These are phyloP conservation scores for Xiphorhynchus elegans DNA, from an alignment of 2,113 vertebrate species.

Conservation along the genomic window DNA sequence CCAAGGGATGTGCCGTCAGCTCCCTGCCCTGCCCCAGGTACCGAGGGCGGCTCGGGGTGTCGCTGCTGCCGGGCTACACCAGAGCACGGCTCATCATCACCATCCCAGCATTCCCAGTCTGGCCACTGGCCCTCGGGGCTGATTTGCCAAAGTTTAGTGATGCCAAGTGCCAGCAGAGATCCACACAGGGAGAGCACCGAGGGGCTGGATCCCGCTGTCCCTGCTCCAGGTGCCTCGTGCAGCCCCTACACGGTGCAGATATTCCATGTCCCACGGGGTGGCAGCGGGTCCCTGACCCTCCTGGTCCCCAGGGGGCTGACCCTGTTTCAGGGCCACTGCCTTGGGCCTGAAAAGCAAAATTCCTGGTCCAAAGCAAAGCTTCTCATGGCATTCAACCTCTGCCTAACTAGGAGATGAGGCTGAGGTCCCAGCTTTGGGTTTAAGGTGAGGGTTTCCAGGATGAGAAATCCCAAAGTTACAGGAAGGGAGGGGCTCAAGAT, in stretches of 20 bases:
- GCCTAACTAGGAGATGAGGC: not conserved
- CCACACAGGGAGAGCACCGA: not conserved
- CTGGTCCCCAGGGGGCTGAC: not conserved
- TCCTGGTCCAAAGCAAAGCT: not conserved
- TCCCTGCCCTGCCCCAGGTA: not conserved
- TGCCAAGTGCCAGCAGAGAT: not conserved
- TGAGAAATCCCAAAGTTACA: not conserved
- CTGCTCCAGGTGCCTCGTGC: not conserved
- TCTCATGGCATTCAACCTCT: not conserved
- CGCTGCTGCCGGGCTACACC: accelerated
- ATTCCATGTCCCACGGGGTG: not conserved
- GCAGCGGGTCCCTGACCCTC: not conserved
- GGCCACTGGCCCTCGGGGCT: accelerated
- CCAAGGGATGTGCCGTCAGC: not conserved
- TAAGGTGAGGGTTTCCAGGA: not conserved
- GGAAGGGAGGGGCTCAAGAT: not conserved
- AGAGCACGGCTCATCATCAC: not conserved
- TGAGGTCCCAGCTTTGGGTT: not conserved
- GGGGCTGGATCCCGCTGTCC: not conserved
- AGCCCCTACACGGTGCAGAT: not conserved
- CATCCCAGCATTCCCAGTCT: accelerated
- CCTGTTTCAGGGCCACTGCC: not conserved
- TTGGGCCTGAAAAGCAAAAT: not conserved
- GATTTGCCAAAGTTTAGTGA: not conserved
- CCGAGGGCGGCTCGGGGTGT: not conserved